These are phyloP conservation scores for Drosophila kepulauana DNA, from an alignment of 1,140 invertebrate species.

Conservation along the genomic window DNA sequence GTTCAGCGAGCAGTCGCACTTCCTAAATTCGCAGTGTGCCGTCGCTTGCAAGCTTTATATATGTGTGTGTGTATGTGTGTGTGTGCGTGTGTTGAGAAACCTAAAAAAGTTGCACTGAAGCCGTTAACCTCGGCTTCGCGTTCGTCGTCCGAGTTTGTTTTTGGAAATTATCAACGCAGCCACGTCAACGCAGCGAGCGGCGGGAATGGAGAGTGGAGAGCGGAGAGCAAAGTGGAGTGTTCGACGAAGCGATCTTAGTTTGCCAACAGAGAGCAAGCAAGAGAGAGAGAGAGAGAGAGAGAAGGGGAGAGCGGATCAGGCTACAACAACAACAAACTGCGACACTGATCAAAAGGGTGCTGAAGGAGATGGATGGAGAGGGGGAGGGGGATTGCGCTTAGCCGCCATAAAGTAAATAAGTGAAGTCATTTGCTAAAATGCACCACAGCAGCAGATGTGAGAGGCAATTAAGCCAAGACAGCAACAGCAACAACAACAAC, in stretches of 20 bases:
- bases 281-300: background rate
- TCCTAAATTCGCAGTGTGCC: constrained; percentile 74
- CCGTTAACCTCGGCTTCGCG: constrained; percentile 83
- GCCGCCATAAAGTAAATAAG: constrained; percentile 53
- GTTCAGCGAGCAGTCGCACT: constrained; percentile 39
- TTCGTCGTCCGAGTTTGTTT: constrained; percentile 82
- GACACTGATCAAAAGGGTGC: constrained; percentile 18
- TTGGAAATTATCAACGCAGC: constrained; percentile 71
- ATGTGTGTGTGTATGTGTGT: constrained; percentile 12
- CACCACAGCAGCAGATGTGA: constrained; percentile 57
- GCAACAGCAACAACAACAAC: constrained; percentile 21
- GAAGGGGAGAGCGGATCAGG: background rate
- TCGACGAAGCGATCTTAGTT: constrained; percentile 27
- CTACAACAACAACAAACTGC: constrained; percentile 7
- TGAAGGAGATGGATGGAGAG: background rate
- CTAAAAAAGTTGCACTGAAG: constrained; percentile 84
- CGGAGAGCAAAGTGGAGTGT: background rate
- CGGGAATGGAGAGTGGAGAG: too few species aligned
- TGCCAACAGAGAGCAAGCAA: background rate
- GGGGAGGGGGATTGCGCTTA: constrained; percentile 11
- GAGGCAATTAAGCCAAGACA: constrained; percentile 32
- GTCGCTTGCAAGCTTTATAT: constrained; percentile 58
- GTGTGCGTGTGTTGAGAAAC: constrained; percentile 58
- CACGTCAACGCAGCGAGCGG: constrained; percentile 44
- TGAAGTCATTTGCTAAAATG: constrained; percentile 83